phyloP scores from a whole-genome alignment of 2,888 invertebrate species.

The Pteria penguin region DNA sequence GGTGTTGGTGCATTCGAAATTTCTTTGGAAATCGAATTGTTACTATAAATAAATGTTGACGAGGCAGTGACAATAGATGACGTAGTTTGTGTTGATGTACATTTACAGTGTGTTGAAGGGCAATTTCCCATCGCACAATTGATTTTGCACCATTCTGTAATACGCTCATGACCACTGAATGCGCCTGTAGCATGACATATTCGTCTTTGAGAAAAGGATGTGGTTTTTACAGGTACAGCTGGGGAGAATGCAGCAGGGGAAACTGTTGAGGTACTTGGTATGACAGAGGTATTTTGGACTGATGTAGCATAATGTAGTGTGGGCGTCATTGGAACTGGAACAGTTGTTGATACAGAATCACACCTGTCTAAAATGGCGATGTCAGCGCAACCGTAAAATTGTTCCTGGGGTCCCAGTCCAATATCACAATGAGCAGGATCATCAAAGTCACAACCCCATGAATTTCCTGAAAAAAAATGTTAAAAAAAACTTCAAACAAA shows the following conservation, averaged over 20 bases:
- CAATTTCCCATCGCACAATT: conserved; percentile 19
- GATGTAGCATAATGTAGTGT: background rate
- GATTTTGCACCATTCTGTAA: conserved; percentile 23
- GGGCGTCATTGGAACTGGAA: background rate
- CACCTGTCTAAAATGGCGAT: background rate
- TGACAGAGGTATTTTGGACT: background rate
- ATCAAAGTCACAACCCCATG: conserved; percentile 7
- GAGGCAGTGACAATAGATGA: background rate
- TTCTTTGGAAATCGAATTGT: no score
- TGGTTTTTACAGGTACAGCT: background rate
- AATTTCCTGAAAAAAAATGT: conserved; percentile 1
- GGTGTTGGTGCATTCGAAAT: background rate
- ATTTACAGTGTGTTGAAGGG: conserved; percentile 22
- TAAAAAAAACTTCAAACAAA: no score
- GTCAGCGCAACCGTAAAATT: conserved; percentile 17
- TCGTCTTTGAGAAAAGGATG: background rate
- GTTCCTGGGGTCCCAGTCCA: conserved; percentile 1
- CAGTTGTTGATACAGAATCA: background rate
- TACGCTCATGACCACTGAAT: background rate
- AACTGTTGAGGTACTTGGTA: background rate
- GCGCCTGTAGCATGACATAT: conserved; percentile 15
- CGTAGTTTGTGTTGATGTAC: background rate
- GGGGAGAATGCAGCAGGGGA: background rate
- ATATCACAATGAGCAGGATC: background rate
- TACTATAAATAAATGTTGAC: no score